These are phyloP conservation scores for Schizopygopsis malacanthus DNA, from an alignment of 2,797 vertebrate genomes.

Conservation along the genomic window DNA sequence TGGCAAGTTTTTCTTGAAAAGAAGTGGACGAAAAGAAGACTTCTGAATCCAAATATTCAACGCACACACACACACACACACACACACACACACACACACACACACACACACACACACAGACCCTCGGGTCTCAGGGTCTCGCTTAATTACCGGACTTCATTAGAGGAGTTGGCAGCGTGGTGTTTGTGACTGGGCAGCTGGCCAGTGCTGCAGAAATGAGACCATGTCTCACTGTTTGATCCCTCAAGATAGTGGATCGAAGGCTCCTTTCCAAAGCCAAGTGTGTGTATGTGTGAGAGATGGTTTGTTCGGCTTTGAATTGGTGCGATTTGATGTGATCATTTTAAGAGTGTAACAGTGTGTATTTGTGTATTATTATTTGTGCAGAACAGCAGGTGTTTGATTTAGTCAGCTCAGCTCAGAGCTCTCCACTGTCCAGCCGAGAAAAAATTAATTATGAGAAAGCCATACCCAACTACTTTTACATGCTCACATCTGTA, in stretches of 20 bases:
- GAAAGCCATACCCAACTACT: background rate
- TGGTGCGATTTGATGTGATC: background rate
- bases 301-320: background rate
- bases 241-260: slow-evolving; percentile 48
- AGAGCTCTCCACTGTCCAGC: slow-evolving; percentile 38
- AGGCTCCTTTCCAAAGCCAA: slow-evolving; percentile 21
- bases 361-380: background rate
- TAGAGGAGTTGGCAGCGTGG: slow-evolving; percentile 59
- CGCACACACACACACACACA: background rate
- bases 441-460: slow-evolving; percentile 18
- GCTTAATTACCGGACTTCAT: slow-evolving; percentile 63
- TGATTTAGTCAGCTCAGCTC: slow-evolving; percentile 12
- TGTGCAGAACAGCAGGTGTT: slow-evolving; percentile 42
- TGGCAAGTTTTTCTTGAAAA: background rate
- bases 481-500: slow-evolving; percentile 37
- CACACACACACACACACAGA: background rate
- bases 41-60: slow-evolving; percentile 33
- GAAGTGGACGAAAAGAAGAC: slow-evolving; percentile 4
- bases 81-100: background rate
- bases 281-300: background rate
- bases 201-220: slow-evolving; percentile 52
- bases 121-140: slow-evolving; percentile 48
- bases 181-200: slow-evolving; percentile 48
- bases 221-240: slow-evolving; percentile 53
- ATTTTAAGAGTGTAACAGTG: slow-evolving; percentile 27